Evolutionary conservation across 2,113 vertebrate species (phyloP).

Genomic region (Apaloderma vittatum): DNA sequence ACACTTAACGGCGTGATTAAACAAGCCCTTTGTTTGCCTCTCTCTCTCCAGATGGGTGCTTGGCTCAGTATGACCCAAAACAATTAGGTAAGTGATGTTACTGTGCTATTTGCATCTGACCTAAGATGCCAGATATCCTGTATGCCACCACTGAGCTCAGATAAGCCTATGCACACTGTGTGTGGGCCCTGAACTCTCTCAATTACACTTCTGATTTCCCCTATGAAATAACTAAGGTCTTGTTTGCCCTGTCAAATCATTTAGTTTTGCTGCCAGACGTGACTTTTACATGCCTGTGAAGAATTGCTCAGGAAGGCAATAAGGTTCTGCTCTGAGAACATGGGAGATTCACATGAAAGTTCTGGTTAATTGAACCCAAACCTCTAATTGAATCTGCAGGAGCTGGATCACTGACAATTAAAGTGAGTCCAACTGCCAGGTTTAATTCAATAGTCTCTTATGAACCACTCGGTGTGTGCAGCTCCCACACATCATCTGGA

Average conservation of each 20-base stretch:
- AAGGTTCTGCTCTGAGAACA: neutral
- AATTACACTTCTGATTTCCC: neutral
- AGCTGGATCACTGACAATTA: conserved; percentile 24
- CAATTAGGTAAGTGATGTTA: conserved; percentile 48
- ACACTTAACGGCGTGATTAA: conserved; percentile 38
- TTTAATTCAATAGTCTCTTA: conserved; percentile 28
- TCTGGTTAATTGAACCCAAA: conserved; percentile 47
- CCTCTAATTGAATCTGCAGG: conserved; percentile 48
- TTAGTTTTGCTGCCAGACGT: neutral
- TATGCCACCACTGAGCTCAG: conserved; percentile 17
- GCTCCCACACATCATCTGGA: neutral
- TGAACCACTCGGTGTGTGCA: neutral
- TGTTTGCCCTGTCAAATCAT: conserved; percentile 8
- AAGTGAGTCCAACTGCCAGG: conserved; percentile 13
- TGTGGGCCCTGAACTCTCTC: neutral
- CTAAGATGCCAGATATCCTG: conserved; percentile 19
- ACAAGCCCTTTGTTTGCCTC: conserved; percentile 32
- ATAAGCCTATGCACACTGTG: neutral
- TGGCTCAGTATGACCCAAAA: conserved; percentile 35
- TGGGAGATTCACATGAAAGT: conserved; percentile 1
- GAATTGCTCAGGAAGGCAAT: neutral
- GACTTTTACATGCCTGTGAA: neutral
- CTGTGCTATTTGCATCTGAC: conserved; percentile 46
- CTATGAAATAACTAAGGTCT: neutral
- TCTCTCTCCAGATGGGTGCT: conserved; percentile 47